phyloP scores from a whole-genome alignment of 2,797 vertebrate genomes.

The Crocidura indochinensis region DNA sequence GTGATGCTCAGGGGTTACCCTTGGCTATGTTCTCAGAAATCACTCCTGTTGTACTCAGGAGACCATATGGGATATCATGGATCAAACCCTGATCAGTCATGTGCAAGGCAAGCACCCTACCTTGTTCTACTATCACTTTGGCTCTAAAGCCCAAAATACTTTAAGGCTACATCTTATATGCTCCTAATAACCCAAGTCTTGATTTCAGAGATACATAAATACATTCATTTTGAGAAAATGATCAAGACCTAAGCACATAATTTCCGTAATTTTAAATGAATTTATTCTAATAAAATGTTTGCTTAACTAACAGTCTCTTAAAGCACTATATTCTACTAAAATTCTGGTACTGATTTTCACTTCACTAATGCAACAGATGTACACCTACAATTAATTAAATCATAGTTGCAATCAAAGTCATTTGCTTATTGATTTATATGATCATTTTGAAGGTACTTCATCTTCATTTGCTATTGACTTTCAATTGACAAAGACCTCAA shows the following conservation, averaged over 20 bases:
- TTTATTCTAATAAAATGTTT: constrained; percentile 28
- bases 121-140: no score
- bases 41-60: no score
- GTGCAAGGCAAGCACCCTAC: no score
- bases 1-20: no score
- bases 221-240: constrained; percentile 40
- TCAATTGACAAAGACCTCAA: constrained; percentile 62
- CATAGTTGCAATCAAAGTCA: constrained; percentile 77
- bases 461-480: constrained; percentile 78
- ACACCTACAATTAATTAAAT: constrained; percentile 80
- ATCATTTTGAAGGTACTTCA: constrained; percentile 80
- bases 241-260: neutral
- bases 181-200: neutral
- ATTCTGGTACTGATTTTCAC: constrained; percentile 75
- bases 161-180: neutral
- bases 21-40: no score
- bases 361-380: constrained; percentile 80
- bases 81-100: no score
- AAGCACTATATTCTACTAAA: constrained; percentile 66
- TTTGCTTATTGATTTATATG: constrained; percentile 82
- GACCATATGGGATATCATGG: no score
- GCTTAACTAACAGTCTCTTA: constrained; percentile 33
- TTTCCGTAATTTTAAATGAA: constrained; percentile 5
- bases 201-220: neutral
- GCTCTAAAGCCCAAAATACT: neutral